Evolutionary conservation across 2,888 invertebrate species (phyloP).

Genomic region (Automeris io): DNA sequence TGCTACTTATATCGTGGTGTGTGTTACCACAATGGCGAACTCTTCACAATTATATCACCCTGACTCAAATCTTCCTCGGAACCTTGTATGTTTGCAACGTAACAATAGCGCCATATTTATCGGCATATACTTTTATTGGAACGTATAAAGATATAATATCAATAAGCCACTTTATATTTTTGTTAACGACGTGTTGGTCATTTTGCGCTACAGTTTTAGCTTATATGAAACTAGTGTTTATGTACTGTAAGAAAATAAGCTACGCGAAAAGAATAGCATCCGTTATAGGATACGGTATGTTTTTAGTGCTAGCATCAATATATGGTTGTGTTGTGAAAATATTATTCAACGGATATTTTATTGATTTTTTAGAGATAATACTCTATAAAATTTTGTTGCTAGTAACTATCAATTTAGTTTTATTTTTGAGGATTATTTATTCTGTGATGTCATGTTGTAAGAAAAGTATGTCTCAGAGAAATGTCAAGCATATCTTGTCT

Average conservation of each 20-base stretch:
- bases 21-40: constrained; percentile 25
- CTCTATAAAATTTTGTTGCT: constrained; percentile 9
- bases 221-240: constrained; percentile 20
- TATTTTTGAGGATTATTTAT: constrained; percentile 17
- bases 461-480: constrained; percentile 15
- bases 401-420: constrained; percentile 13
- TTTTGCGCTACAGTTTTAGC: constrained; percentile 17
- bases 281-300: constrained; percentile 12
- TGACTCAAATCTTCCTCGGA: constrained; percentile 21
- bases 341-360: background rate
- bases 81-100: constrained; percentile 14
- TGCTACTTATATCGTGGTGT: constrained; percentile 17
- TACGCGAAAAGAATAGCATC: constrained; percentile 17
- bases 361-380: background rate
- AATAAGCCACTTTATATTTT: background rate
- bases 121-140: background rate
- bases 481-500: constrained; percentile 17
- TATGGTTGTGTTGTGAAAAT: background rate
- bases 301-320: constrained; percentile 4
- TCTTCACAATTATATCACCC: constrained; percentile 22
- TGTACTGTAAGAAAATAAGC: constrained; percentile 14
- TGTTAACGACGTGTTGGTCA: constrained; percentile 17
- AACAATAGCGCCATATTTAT: background rate
- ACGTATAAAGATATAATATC: background rate
- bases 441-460: constrained; percentile 20